A percentile compares a stretch with the other conserved stretches of the same genome.
Evolutionary conservation across 2,888 invertebrate genomes (phyloP).

Genomic region (Digitonthophagus gazella): DNA sequence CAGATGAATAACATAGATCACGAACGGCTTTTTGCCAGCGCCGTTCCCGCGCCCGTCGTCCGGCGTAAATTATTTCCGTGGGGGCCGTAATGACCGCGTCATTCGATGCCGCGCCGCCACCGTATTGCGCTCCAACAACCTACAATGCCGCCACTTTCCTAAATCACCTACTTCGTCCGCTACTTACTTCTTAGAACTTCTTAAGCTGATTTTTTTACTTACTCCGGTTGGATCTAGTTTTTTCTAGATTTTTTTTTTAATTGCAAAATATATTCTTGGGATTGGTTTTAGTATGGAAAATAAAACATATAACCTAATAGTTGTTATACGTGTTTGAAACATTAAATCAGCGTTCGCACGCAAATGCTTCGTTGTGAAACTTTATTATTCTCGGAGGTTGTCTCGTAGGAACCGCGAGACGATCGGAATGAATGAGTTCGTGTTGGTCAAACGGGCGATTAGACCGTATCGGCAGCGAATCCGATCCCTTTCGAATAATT

Average conservation of each 20-base stretch:
- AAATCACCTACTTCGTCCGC: no score
- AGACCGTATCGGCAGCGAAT: not conserved
- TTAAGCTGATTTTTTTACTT: no score
- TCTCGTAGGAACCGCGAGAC: not conserved
- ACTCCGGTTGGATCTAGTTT: no score
- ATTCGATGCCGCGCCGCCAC: slow-evolving; percentile 1
- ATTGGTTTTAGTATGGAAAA: no score
- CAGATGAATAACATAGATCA: slow-evolving; percentile 32
- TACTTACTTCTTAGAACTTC: no score
- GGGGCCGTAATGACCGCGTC: slow-evolving; percentile 5
- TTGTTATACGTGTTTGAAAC: no score
- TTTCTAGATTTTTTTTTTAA: no score
- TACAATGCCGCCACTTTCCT: not conserved
- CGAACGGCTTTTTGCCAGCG: slow-evolving; percentile 20
- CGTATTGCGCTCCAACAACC: slow-evolving; percentile 4
- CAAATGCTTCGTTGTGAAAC: no score
- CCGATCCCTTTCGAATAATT: slow-evolving; percentile 33
- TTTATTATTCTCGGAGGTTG: not conserved
- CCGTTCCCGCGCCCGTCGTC: not conserved
- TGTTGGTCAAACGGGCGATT: slow-evolving; percentile 3
- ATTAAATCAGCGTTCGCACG: no score
- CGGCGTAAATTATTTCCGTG: not conserved
- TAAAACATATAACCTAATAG: no score
- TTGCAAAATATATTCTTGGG: no score
- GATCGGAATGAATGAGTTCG: slow-evolving; percentile 3